Evolutionary conservation across 2,888 invertebrate genomes (phyloP).

Genomic region (Apomyelois bistriatella): DNA sequence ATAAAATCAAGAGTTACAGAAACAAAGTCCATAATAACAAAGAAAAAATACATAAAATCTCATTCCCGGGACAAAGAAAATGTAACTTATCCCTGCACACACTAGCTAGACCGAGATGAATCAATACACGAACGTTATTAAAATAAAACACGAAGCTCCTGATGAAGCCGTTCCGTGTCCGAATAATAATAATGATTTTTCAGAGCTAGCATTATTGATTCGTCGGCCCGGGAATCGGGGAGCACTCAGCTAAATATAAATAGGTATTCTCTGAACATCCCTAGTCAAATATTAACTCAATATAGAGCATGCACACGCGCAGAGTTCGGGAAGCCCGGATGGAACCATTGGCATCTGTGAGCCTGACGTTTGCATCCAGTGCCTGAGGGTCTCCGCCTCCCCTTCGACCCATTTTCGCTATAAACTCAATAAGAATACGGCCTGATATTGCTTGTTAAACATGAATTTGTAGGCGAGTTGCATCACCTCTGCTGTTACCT

Average conservation of each 20-base stretch:
- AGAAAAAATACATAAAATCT: background rate
- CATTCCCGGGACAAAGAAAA: slow-evolving; percentile 1
- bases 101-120: background rate
- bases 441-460: slow-evolving; percentile 30
- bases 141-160: slow-evolving; percentile 5
- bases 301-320: slow-evolving; percentile 44
- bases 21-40: background rate
- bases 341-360: slow-evolving; percentile 51
- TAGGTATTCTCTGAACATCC: slow-evolving; percentile 48
- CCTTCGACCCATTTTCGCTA: slow-evolving; percentile 26
- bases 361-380: slow-evolving; percentile 38
- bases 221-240: slow-evolving; percentile 21
- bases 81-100: background rate
- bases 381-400: slow-evolving; percentile 27
- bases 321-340: slow-evolving; percentile 32
- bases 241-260: slow-evolving; percentile 24
- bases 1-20: background rate
- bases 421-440: slow-evolving; percentile 27
- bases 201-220: slow-evolving; percentile 21
- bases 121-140: slow-evolving; percentile 5
- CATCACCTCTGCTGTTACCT: slow-evolving; percentile 45
- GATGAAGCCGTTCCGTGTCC: background rate
- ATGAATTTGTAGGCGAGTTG: slow-evolving; percentile 41
- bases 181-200: slow-evolving; percentile 9
- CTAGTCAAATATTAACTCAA: slow-evolving; percentile 55